phyloP scores from a whole-genome alignment of 2,113 vertebrate genomes.

The Natator depressus region DNA sequence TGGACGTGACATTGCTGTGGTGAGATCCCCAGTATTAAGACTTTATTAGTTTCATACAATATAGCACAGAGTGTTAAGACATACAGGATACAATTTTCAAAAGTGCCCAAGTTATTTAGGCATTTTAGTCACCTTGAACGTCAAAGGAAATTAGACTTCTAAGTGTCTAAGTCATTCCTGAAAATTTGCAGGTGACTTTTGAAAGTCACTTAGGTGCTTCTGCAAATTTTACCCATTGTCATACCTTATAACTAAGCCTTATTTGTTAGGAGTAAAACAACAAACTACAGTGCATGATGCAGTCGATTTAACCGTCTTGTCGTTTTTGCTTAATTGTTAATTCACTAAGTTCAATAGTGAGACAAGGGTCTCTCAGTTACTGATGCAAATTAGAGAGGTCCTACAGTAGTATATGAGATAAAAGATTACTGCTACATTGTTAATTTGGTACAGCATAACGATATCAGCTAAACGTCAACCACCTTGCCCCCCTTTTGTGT shows the following conservation, averaged over 20 bases:
- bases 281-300: not conserved
- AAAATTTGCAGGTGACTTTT: not conserved
- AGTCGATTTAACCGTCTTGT: not conserved
- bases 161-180: not conserved
- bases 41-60: not conserved
- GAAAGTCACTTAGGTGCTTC: not conserved
- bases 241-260: not conserved
- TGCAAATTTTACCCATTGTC: not conserved
- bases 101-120: not conserved
- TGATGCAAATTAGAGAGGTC: not conserved
- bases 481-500: not conserved
- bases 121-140: not conserved
- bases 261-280: constrained; percentile 25
- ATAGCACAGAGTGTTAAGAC: not conserved
- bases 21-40: not conserved
- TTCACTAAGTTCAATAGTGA: constrained; percentile 28
- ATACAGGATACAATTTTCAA: not conserved
- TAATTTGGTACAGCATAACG: not conserved
- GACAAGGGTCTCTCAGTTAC: constrained; percentile 7
- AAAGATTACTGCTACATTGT: not conserved
- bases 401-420: not conserved
- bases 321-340: not conserved
- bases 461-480: not conserved
- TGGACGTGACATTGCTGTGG: not conserved
- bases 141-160: not conserved